Percentiles rank a stretch among this genome's conserved stretches.
Evolutionary conservation across 2,888 invertebrate species (phyloP).

Genomic region (Andrena flavipes): DNA sequence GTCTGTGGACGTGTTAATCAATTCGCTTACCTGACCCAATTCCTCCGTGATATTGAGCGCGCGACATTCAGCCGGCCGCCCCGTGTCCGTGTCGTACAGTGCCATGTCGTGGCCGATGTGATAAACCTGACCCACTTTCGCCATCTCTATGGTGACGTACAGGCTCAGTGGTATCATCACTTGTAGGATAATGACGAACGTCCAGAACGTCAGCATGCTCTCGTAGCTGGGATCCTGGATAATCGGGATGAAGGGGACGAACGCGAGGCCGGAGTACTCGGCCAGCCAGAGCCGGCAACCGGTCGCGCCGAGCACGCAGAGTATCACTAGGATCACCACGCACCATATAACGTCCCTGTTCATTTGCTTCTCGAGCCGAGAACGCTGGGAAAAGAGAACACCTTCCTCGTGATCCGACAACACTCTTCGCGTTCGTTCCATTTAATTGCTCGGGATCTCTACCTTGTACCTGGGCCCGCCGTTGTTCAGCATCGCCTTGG

Average conservation of each 20-base stretch:
- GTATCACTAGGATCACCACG: constrained; percentile 94
- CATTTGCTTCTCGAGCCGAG: constrained; percentile 96
- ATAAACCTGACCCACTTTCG: constrained; percentile 97
- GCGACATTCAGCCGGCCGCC: constrained; percentile 94
- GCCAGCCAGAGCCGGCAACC: constrained; percentile 95
- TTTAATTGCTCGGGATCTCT: constrained; percentile 8
- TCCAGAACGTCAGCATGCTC: constrained; percentile 96
- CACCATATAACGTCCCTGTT: constrained; percentile 99
- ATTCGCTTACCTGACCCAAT: constrained; percentile 91
- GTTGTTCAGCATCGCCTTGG: constrained; percentile 99
- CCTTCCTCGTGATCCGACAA: neutral
- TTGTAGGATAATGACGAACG: constrained; percentile 97
- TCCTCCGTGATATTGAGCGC: constrained; percentile 99
- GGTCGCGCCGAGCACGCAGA: constrained; percentile 96
- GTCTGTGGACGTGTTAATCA: constrained; percentile 6
- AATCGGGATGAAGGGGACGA: constrained; percentile 89
- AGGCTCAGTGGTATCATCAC: constrained; percentile 98
- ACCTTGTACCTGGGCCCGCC: constrained; percentile 92
- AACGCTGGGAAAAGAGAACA: constrained; percentile 91
- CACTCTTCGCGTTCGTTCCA: neutral
- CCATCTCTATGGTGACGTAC: constrained; percentile 98
- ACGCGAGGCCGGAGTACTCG: constrained; percentile 83
- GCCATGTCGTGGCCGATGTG: constrained; percentile 96
- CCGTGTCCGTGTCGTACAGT: constrained; percentile 93
- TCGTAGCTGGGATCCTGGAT: constrained; percentile 89